These are phyloP conservation scores for Festucalex cinctus DNA, from an alignment of 2,113 vertebrate species.

Conservation along the genomic window DNA sequence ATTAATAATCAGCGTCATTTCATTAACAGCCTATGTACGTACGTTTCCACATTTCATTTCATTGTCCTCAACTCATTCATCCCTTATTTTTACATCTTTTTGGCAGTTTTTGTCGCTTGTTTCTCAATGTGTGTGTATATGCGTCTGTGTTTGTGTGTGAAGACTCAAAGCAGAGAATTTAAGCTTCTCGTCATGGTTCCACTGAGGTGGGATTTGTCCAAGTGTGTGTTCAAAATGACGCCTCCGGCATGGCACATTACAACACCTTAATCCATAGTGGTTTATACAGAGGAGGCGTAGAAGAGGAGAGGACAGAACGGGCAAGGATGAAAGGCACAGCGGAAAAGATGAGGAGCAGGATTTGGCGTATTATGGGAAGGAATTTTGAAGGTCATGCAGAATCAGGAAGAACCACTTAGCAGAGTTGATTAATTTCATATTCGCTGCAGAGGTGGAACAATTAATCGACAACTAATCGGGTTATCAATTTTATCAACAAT, in stretches of 20 bases:
- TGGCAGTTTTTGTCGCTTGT: not conserved
- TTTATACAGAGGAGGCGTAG: constrained; percentile 31
- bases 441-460: not conserved
- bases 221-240: constrained; percentile 45
- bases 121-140: not conserved
- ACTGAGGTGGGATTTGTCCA: constrained; percentile 48
- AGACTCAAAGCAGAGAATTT: constrained; percentile 23
- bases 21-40: constrained; percentile 21
- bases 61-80: constrained; percentile 10
- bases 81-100: not conserved
- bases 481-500: no score
- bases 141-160: constrained; percentile 17
- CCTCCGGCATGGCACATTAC: constrained; percentile 38
- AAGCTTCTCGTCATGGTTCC: constrained; percentile 39
- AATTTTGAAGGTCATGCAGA: constrained; percentile 1
- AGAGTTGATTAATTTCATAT: constrained; percentile 12
- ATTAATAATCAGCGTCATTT: constrained; percentile 31
- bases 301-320: constrained; percentile 25
- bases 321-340: constrained; percentile 23
- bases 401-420: constrained; percentile 10
- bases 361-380: constrained; percentile 8
- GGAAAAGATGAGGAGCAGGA: constrained; percentile 23
- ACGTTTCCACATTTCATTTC: constrained; percentile 11
- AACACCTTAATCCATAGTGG: constrained; percentile 47
- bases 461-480: no score